These are phyloP conservation scores for Protodeltote pygarga DNA, from an alignment of 2,888 invertebrate genomes.

Conservation along the genomic window DNA sequence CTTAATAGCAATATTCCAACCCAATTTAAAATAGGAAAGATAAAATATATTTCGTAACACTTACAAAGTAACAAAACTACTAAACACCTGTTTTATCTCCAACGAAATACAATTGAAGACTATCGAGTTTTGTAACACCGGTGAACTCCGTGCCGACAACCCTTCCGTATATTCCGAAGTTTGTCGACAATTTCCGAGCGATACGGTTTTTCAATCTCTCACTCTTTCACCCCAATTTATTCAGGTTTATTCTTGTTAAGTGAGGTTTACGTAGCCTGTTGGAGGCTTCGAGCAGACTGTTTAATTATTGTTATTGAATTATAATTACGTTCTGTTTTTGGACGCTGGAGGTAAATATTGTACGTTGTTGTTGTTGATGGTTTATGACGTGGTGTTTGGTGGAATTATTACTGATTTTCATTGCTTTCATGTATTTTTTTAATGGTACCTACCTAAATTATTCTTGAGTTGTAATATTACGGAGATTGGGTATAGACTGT, in stretches of 20 bases:
- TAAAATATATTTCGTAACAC: not conserved
- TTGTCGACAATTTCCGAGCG: slow-evolving; percentile 13
- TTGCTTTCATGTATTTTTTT: too few species aligned
- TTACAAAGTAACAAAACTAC: slow-evolving; percentile 16
- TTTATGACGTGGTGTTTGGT: not conserved
- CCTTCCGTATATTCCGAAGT: slow-evolving; percentile 22
- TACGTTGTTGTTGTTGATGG: slow-evolving; percentile 5
- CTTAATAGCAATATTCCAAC: too few species aligned
- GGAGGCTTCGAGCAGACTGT: slow-evolving; percentile 1
- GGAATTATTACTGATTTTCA: not conserved
- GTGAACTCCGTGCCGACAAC: slow-evolving; percentile 20
- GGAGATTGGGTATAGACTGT: too few species aligned
- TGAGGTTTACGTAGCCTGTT: slow-evolving; percentile 13
- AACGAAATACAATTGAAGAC: slow-evolving; percentile 11
- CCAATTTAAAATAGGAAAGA: not conserved
- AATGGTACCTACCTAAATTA: too few species aligned
- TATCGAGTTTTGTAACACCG: slow-evolving; percentile 15
- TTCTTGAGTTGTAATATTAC: too few species aligned
- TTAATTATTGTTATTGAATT: slow-evolving; percentile 41
- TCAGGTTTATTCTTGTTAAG: slow-evolving; percentile 32
- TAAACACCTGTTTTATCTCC: slow-evolving; percentile 4
- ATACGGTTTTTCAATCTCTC: slow-evolving; percentile 28
- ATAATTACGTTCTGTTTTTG: slow-evolving; percentile 34
- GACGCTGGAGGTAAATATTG: slow-evolving; percentile 9
- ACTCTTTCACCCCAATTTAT: slow-evolving; percentile 2